Conservation (phyloP, 2,888 invertebrate species). For the Nineta flava region DNA sequence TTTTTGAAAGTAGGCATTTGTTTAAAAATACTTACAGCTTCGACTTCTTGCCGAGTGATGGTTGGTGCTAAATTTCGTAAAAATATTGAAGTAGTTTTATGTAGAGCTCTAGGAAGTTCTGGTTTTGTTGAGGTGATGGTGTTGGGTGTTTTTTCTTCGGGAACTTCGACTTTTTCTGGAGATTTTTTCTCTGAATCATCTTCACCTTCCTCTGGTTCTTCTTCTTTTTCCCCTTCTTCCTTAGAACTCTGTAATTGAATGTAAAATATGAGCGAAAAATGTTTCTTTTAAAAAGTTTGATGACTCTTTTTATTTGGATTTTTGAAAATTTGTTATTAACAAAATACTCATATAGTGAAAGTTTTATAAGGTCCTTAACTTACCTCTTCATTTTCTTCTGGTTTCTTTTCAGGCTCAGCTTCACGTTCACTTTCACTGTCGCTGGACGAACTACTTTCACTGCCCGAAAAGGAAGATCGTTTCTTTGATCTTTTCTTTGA, state of each 20-base stretch:
- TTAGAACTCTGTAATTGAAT: conserved; percentile 7
- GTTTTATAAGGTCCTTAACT: too few species aligned
- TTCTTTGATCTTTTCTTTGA: conserved; percentile 29
- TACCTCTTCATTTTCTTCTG: conserved; percentile 15
- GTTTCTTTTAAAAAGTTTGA: not conserved
- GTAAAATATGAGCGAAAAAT: not conserved
- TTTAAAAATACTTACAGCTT: conserved; percentile 52
- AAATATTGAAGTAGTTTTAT: conserved; percentile 95
- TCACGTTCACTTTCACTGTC: conserved; percentile 33
- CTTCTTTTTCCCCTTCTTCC: conserved; percentile 21
- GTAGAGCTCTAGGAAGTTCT: conserved; percentile 54
- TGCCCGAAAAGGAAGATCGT: conserved; percentile 31
- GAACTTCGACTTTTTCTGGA: conserved; percentile 29
- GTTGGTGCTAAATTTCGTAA: conserved; percentile 89
- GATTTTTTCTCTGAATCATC: conserved; percentile 16
- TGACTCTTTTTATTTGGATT: too few species aligned
- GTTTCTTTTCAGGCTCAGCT: conserved; percentile 18
- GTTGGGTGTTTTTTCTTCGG: conserved; percentile 28
- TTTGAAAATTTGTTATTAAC: too few species aligned
- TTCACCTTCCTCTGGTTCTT: conserved; percentile 17
- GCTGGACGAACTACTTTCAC: conserved; percentile 31
- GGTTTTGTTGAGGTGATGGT: conserved; percentile 30
- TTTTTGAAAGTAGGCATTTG: not conserved
- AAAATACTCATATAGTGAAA: too few species aligned
- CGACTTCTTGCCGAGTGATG: conserved; percentile 92